A percentile compares a stretch with the other conserved stretches of the same genome.
These are phyloP conservation scores for Hydra vulgaris DNA, from an alignment of 30 jellyfish, hydroid and myxozoan genomes.

Conservation along the genomic window DNA sequence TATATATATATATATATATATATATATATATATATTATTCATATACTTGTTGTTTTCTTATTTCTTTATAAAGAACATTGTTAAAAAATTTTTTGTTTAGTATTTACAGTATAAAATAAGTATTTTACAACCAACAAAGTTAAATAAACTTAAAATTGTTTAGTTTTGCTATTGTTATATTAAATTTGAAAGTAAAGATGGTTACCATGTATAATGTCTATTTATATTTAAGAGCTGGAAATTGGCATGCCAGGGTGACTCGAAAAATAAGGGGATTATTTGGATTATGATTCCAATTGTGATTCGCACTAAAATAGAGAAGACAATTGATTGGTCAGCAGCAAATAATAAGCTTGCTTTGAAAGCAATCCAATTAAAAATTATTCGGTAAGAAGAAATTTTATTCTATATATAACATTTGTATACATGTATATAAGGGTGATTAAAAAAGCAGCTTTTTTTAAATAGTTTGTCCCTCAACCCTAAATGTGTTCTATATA, in stretches of 20 bases:
- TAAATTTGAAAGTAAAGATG: no score
- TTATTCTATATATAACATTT: not conserved
- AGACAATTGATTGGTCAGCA: not conserved
- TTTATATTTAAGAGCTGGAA: not conserved
- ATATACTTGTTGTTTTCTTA: not conserved
- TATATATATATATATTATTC: no score
- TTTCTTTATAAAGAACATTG: not conserved
- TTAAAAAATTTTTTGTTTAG: not conserved
- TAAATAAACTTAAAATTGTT: not conserved
- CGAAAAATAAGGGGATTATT: not conserved
- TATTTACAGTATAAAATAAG: not conserved
- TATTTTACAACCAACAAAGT: not conserved
- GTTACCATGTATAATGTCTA: not conserved
- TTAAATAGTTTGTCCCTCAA: not conserved
- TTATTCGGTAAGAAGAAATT: not conserved
- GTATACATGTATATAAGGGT: not conserved
- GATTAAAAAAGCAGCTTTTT: not conserved
- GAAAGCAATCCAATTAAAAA: not conserved
- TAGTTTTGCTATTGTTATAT: not conserved
- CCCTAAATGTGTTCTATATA: not conserved
- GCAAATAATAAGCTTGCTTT: not conserved
- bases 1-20: no score
- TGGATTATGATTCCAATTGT: not conserved
- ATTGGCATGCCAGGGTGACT: not conserved
- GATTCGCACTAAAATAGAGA: not conserved